phyloP scores from a whole-genome alignment of 2,888 invertebrate species.

The Ophion costatus region DNA sequence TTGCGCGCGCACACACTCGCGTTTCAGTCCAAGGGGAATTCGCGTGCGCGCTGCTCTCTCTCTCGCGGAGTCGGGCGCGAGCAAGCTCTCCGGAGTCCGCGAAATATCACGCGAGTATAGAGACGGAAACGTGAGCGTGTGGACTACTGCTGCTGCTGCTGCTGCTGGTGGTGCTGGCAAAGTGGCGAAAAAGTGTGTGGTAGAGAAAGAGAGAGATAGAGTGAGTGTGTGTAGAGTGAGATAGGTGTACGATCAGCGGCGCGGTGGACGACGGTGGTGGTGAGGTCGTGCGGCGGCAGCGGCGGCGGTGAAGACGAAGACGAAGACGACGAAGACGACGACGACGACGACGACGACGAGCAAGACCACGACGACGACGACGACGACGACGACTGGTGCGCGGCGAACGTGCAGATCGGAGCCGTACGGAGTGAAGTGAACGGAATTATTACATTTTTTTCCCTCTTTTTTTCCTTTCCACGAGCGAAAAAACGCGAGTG shows the following conservation, averaged over 20 bases:
- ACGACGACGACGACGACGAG: slow-evolving; percentile 41
- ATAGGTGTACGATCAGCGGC: slow-evolving; percentile 41
- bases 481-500: slow-evolving; percentile 3
- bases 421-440: slow-evolving; percentile 64
- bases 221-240: slow-evolving; percentile 39
- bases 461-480: neutral
- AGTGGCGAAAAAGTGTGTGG: slow-evolving; percentile 44
- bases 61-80: slow-evolving; percentile 40
- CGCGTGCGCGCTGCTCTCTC: slow-evolving; percentile 18
- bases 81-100: slow-evolving; percentile 39
- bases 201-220: slow-evolving; percentile 33
- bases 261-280: slow-evolving; percentile 57
- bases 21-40: slow-evolving; percentile 32
- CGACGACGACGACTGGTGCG: slow-evolving; percentile 77
- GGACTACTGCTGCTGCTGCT: slow-evolving; percentile 55
- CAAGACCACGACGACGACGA: slow-evolving; percentile 65
- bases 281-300: slow-evolving; percentile 56
- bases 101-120: slow-evolving; percentile 51
- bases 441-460: slow-evolving; percentile 20
- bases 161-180: slow-evolving; percentile 48
- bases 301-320: slow-evolving; percentile 46
- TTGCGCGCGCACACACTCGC: slow-evolving; percentile 5
- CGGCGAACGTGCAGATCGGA: slow-evolving; percentile 78
- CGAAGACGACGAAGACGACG: slow-evolving; percentile 37
- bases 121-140: slow-evolving; percentile 67